phyloP scores from a whole-genome alignment of 2,888 invertebrate genomes.

The Tholera decimalis region DNA sequence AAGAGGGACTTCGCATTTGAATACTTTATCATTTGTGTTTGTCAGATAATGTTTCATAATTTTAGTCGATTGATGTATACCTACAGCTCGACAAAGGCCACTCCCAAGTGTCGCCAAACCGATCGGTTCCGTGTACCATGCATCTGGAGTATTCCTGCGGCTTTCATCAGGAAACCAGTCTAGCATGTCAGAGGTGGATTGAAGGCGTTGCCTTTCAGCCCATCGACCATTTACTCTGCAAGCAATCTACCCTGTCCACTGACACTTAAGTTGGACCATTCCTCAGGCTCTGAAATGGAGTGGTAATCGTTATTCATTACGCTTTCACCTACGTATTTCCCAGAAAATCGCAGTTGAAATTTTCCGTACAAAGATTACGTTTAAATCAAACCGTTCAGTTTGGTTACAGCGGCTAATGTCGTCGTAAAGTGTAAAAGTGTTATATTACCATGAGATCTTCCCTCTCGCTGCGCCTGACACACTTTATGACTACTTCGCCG shows the following conservation, averaged over 20 bases:
- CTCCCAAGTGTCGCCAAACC: neutral
- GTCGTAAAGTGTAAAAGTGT: slow-evolving; percentile 56
- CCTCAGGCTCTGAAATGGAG: neutral
- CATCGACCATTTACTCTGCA: neutral
- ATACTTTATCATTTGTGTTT: neutral
- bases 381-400: slow-evolving; percentile 50
- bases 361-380: slow-evolving; percentile 12
- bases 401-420: slow-evolving; percentile 39
- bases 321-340: neutral
- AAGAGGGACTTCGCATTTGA: neutral
- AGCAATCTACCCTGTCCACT: neutral
- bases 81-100: no score
- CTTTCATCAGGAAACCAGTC: neutral
- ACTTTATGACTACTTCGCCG: slow-evolving; percentile 60
- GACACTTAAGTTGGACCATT: neutral
- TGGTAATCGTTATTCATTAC: no score
- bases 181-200: no score
- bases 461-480: slow-evolving; percentile 54
- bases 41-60: neutral
- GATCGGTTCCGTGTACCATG: neutral
- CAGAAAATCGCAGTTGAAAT: neutral
- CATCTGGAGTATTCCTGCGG: neutral
- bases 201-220: no score
- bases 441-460: slow-evolving; percentile 50
- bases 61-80: no score